Base-by-base conservation (phyloP, 2,797 vertebrate species). In the Takifugu rubripes region DNA sequence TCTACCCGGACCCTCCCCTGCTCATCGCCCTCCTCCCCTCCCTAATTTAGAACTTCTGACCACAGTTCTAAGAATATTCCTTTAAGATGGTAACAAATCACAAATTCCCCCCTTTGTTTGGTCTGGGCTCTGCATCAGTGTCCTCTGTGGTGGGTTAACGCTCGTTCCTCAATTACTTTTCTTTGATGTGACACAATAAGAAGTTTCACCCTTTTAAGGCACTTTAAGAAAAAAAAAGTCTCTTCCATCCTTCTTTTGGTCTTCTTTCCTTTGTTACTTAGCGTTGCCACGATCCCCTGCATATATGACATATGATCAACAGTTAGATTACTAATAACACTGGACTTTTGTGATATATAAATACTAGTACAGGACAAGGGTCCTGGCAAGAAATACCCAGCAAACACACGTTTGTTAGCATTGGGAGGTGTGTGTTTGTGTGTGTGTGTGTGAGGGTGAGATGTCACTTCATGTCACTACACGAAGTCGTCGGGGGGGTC, bases 401-500 rank as follows among this genome's bases (percentile, higher is more conserved):
- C 74, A 70, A 82, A 71, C 71, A 69, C 57, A 26, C 21, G 50
- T 75, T 68, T 60, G 63, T 66, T 29, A n/a, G 57, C 53, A 15
- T 5, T 0, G 43, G 15, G 43, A 45, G 43, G 17, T 47, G 45
- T 45, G 44, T 45, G 15, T 29, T 25, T 53, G 62, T 54, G 61
- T 59, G 66, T 10, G 66, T 33, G 49, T 46, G 36, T 42, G 61
- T 0, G 48, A 46, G 45, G 7, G 45, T 15, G 48, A 17, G 49
- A 11, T 42, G 40, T 61, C 59, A 33, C 63, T 54, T 78, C 84
- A 72, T 85, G 79, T 83, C 82, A 72, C 76, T 79, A 83, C 83
- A 83, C 55, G 77, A 64, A 68, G 55, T 52, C 11, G 10, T 50
- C 58, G 60, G 73, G 66, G 64, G 54, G 5, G 52, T 70, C 66